Percentiles rank a stretch among this genome's conserved stretches.
Conservation (phyloP, 2,797 vertebrate genomes). For the Mycteria americana region DNA sequence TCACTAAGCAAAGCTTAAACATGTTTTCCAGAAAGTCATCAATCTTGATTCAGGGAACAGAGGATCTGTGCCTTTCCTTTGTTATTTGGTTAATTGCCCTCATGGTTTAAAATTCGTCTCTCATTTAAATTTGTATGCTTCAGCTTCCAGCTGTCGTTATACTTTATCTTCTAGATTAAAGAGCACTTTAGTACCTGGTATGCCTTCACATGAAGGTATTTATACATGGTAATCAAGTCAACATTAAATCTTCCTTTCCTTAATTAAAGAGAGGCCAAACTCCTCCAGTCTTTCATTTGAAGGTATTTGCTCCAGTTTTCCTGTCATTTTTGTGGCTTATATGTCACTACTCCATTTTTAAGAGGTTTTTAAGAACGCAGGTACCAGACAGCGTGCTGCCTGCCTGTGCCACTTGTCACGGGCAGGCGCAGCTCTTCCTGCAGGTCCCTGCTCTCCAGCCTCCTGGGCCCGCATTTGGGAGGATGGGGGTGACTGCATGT, state of each 20-base stretch:
- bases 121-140: neutral
- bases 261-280: neutral
- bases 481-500: fast-evolving
- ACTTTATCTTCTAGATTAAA: neutral
- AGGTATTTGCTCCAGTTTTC: neutral
- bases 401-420: fast-evolving
- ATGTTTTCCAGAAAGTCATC: neutral
- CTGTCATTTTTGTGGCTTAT: neutral
- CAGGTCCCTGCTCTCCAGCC: too few relatives aligned
- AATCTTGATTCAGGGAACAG: neutral
- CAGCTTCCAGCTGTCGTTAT: neutral
- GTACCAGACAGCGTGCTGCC: too few relatives aligned
- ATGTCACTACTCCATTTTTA: neutral
- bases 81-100: neutral
- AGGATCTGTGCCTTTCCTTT: neutral
- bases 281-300: neutral
- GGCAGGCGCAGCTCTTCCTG: neutral
- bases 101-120: neutral
- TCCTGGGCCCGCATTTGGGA: fast-evolving
- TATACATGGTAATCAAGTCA: neutral
- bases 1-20: neutral
- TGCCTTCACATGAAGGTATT: neutral
- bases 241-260: neutral
- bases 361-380: neutral
- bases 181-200: neutral